Base-by-base conservation (phyloP, 2,797 vertebrate species). In the Parauchenoglanis punctatus region DNA sequence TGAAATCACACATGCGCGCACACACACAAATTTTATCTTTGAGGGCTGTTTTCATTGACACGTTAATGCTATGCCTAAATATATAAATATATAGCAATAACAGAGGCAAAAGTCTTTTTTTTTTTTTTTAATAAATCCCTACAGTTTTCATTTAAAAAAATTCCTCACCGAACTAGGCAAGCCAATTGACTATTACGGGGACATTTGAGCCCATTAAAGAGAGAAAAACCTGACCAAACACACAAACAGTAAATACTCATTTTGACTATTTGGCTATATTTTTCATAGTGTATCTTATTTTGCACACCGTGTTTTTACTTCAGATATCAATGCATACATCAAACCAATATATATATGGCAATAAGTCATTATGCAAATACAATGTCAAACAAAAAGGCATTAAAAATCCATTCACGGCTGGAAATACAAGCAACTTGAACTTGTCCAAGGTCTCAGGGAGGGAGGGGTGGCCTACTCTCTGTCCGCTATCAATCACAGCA, bases 1-100 rank as follows among this genome's bases (percentile, higher is more conserved):
- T 84, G 40, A 46, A 58, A 44, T 70, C 46, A 83, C 83, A 83
- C 75, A 54, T 40, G 80, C 59, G 58, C 11, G 72, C 25, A 70
- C 70, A 13, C 17, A 10, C 46, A 49, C 46, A 25, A n/a, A 65
- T 12, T 12, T 13, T 7, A 31, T 68, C 12, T 68, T 35, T 35
- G 5, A 31, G 13, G 28, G 13, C 4, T 31, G 15, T 68, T 31
- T 68, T 4, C 65, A 68, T 5, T 28, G 15, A 31, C 12, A 7
- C 28, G 63, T 28, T n/a, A n/a, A 13, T 61, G 23, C 25, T 25
- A 63, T 25, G 23, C 23, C 23, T 63, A 40, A 40, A 40, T 40
- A 40, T 40, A 40, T 40, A 40, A 40, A 40, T 40, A 40, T 40
- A 40, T 40, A 40, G 35, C 35, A 40, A 40, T 40, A 40, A 40